phyloP scores from a whole-genome alignment of 2,797 vertebrate species.

The Pristis pectinata region DNA sequence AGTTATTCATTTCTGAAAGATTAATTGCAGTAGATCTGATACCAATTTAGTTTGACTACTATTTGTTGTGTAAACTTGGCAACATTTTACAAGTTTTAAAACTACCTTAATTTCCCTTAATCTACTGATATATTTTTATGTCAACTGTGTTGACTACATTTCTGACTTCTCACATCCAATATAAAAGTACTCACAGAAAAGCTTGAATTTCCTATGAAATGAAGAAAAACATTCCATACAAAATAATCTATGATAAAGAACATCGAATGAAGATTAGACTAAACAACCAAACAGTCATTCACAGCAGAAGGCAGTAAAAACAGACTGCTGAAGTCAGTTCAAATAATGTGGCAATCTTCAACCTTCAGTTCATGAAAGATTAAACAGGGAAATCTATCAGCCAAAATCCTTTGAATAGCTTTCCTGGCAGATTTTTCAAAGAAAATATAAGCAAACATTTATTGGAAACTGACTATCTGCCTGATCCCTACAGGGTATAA shows the following conservation, averaged over 20 bases:
- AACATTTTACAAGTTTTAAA: neutral
- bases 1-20: neutral
- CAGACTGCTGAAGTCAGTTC: conserved; percentile 13
- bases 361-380: conserved; percentile 28
- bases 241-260: neutral
- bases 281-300: conserved; percentile 15
- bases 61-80: neutral
- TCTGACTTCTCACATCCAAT: neutral
- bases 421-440: conserved; percentile 1
- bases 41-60: neutral
- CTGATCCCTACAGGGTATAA: conserved; percentile 3
- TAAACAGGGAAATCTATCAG: conserved; percentile 16
- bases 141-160: neutral
- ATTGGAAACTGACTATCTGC: neutral
- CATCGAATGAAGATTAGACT: conserved; percentile 11
- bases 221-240: neutral
- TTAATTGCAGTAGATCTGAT: neutral
- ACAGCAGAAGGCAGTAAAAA: neutral
- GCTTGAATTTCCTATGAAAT: neutral
- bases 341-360: neutral
- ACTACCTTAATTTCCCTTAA: neutral
- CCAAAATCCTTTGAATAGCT: neutral
- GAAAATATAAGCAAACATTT: conserved; percentile 9
- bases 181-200: neutral
- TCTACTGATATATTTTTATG: neutral